Conservation (phyloP, 2,113 vertebrate species). For the Ellobius talpinus region DNA sequence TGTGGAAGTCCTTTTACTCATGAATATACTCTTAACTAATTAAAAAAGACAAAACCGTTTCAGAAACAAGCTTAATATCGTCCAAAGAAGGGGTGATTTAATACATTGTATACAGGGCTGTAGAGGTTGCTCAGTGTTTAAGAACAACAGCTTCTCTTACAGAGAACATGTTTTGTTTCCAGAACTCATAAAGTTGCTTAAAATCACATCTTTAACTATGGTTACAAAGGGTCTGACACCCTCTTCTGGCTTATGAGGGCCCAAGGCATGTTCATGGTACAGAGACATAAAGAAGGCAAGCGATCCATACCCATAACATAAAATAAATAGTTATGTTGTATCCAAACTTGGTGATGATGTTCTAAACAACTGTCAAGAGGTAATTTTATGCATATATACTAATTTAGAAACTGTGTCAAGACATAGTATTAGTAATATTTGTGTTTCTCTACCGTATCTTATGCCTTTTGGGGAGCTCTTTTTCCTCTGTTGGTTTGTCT, state of each 20-base stretch:
- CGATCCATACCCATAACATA: background rate
- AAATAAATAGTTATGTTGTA: background rate
- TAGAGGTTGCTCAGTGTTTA: background rate
- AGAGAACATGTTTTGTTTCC: background rate
- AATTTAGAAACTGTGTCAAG: background rate
- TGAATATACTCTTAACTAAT: background rate
- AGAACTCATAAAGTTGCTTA: background rate
- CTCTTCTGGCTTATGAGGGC: background rate
- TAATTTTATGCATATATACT: background rate
- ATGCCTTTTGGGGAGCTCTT: background rate
- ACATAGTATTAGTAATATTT: background rate
- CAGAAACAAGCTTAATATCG: background rate
- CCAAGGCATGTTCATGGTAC: background rate
- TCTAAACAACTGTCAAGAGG: background rate
- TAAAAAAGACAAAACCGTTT: constrained; percentile 38
- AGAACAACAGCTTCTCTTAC: background rate
- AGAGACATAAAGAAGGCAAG: background rate
- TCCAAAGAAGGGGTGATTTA: background rate
- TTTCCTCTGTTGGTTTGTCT: background rate
- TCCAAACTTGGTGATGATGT: background rate
- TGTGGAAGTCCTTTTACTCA: background rate
- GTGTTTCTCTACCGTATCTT: background rate
- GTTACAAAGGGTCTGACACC: background rate
- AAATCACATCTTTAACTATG: background rate
- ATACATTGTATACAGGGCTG: background rate